phyloP scores from a whole-genome alignment of 2,888 invertebrate species.

The Chouioia cunea region DNA sequence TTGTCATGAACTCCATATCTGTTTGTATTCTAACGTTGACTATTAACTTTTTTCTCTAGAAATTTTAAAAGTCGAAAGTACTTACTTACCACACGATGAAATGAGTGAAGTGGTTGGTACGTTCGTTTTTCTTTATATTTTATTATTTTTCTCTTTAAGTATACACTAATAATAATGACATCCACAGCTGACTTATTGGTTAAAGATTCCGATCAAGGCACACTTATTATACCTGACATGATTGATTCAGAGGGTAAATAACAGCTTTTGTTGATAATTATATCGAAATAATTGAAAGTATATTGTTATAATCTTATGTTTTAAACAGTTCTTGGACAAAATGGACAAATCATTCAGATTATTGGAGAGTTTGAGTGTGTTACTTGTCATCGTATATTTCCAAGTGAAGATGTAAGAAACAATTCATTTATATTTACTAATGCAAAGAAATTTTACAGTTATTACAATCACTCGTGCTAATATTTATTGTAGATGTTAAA shows the following conservation, averaged over 20 bases:
- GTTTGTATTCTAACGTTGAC: background rate
- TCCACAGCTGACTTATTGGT: constrained; percentile 35
- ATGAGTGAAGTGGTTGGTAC: constrained; percentile 46
- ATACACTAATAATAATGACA: constrained; percentile 9
- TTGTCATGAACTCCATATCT: background rate
- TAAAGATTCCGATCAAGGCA: constrained; percentile 20
- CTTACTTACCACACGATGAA: constrained; percentile 43
- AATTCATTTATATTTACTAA: background rate
- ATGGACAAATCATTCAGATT: constrained; percentile 59
- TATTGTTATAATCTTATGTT: constrained; percentile 21
- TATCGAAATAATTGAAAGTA: background rate
- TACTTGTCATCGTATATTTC: constrained; percentile 63
- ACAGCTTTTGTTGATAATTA: background rate
- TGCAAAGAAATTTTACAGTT: constrained; percentile 3
- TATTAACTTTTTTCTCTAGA: constrained; percentile 52
- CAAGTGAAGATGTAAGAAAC: constrained; percentile 59
- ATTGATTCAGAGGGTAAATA: constrained; percentile 43
- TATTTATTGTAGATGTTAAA: constrained; percentile 57
- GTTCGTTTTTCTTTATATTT: constrained; percentile 19
- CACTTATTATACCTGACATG: constrained; percentile 47
- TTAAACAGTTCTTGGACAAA: constrained; percentile 55
- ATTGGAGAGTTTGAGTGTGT: constrained; percentile 64
- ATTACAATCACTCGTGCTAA: background rate
- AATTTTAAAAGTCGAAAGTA: constrained; percentile 55
- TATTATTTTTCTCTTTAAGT: constrained; percentile 10